Base-by-base conservation (phyloP, 2,797 vertebrate genomes). In the Acanthopagrus latus region DNA sequence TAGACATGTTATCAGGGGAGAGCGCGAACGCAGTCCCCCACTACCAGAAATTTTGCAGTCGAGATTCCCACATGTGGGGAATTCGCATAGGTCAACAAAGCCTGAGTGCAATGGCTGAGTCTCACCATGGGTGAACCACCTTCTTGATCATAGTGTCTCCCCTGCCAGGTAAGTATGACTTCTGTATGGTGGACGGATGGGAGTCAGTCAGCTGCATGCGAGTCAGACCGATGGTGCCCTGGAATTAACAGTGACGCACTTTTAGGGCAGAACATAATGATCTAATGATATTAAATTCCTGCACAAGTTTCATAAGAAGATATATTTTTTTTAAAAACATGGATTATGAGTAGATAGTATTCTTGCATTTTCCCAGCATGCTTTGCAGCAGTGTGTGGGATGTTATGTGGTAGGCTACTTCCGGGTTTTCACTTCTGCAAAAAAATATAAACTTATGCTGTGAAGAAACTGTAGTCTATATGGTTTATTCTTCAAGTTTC, bases 171-270 rank as follows among this genome's bases (percentile, higher is more conserved):
- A 33, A 33, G 33, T 33, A 33, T 84, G 69, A 76, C 41, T 63
- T 86, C 52, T 29, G 65, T 23, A 23, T 0, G 18, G 0, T 51
- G 0, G 1, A 2, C 3, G 0, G 5, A 3, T 17, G 1, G 0
- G 0, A 0, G 5, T 18, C 0, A 38, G 12, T 57, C 44, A 10
- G 44, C 23, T 38, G 7, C 51, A 63, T 5, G 71, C 3, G 0
- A 50, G 0, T 47, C 7, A 25, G 2, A 2, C 20, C 67, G 0
- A 72, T 9, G 73, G 73, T 75, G 2, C 5, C 7, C 12, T 1
- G 0, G 17, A 11, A 74, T 13, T 1, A 0, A 3, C 14, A 2
- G 1, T 0, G 3, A 13, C 1, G 12, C 8, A 3, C 3, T 12
- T 46, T 72, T 7, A n/a, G 2, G 1, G 27, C 3, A 9, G 1